These are phyloP conservation scores for Fregata magnificens DNA, from an alignment of 2,113 vertebrate genomes.

Conservation along the genomic window DNA sequence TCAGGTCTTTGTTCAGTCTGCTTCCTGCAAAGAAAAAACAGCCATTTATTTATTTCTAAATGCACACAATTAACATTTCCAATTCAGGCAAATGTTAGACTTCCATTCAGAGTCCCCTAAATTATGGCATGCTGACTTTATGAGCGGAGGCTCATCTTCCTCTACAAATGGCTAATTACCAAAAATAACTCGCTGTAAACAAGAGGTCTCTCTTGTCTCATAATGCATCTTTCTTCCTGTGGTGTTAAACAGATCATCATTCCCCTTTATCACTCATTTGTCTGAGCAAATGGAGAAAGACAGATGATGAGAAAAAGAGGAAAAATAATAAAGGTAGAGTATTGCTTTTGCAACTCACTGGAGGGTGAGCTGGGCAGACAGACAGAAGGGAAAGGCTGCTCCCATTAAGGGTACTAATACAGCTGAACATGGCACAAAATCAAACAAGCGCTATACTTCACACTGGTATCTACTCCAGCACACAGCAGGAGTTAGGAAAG, in stretches of 20 bases:
- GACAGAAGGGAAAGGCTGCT: neutral
- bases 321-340: neutral
- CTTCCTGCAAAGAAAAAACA: conserved; percentile 81
- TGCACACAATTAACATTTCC: neutral
- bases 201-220: conserved; percentile 55
- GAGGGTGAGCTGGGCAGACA: neutral
- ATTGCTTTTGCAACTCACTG: neutral
- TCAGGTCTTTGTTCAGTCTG: conserved; percentile 94
- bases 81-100: conserved; percentile 1
- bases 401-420: neutral
- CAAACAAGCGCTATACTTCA: neutral
- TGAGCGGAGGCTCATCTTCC: conserved; percentile 32
- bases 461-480: neutral
- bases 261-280: conserved; percentile 46
- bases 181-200: conserved; percentile 60
- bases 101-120: conserved; percentile 46
- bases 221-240: conserved; percentile 51
- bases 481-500: neutral
- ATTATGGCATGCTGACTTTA: conserved; percentile 48
- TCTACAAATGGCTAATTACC: conserved; percentile 63
- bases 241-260: conserved; percentile 47
- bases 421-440: neutral
- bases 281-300: conserved; percentile 30
- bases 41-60: conserved; percentile 33
- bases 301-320: neutral